Base-by-base conservation (phyloP, 2,797 vertebrate genomes). In the Typhlichthys eigenmanni region DNA sequence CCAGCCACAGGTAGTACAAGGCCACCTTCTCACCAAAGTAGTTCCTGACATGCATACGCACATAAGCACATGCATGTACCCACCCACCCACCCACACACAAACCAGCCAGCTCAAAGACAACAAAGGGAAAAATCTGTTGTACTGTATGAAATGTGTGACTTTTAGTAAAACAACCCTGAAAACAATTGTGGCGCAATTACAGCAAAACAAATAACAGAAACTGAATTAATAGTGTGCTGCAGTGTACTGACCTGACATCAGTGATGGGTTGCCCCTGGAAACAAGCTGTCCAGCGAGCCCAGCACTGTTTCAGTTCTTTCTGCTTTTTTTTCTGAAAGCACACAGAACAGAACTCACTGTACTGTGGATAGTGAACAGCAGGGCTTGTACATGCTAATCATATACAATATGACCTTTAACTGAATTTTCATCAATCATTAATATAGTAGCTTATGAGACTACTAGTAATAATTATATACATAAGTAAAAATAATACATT, bases 21-120 rank as follows among this genome's bases (percentile, higher is more conserved):
- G 96, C 96, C 80, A 95, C 94, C 82, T 98, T 97, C 89, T 98
- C 97, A 0, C 97, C 96, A 45, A 98, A 97, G 79, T 98, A 98
- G 64, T 77, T 55, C 87, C 97, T 99, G 57, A 17, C 47, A 72
- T 38, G 64, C 45, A 51, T 32, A 82, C 14, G 71, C 57, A 72
- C 56, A 72, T 11, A 55, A n/a, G 13, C 9, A 63, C 24, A 45
- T 12, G n/a, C 29, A 38, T n/a, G 16, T n/a, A 13, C 13, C 4
- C 48, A 50, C 48, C 5, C 48, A 50, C 48, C 5, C 14, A 9
- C 49, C 17, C 49, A 51, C 49, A 14, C 49, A 51, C 49, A 17
- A 14, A 14, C 49, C 7, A 17, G n/a, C 14, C n/a, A 50, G 16
- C 14, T 50, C 49, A 50, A 43, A 43, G 38, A 43, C 7, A 43